Evolutionary conservation across 64 coral and sea anemone genomes (phyloP).

Genomic region (Anthopleura sola): DNA sequence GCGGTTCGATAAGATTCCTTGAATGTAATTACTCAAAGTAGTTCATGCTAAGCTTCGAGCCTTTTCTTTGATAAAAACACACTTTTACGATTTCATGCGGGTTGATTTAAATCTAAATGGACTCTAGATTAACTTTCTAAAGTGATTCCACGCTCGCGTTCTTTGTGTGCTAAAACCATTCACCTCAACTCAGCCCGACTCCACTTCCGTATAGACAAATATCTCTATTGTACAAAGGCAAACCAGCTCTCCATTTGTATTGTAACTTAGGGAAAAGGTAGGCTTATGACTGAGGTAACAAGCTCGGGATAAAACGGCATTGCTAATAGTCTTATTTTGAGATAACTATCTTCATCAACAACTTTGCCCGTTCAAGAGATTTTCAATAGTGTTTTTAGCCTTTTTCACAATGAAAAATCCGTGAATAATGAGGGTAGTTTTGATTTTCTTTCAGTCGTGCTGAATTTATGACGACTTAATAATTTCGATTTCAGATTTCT

Average conservation of each 20-base stretch:
- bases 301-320: not conserved
- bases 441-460: not conserved
- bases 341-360: constrained; percentile 8
- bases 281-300: not conserved
- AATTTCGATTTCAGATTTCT: no score
- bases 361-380: not conserved
- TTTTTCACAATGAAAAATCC: not conserved
- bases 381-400: not conserved
- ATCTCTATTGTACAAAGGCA: not conserved
- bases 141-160: not conserved
- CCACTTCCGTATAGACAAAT: not conserved
- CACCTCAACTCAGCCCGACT: not conserved
- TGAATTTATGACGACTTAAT: no score
- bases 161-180: not conserved
- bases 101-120: constrained; percentile 22
- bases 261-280: not conserved
- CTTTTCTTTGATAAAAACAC: not conserved
- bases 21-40: not conserved
- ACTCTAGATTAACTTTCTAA: constrained; percentile 10
- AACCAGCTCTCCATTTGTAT: not conserved
- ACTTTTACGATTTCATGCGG: constrained; percentile 6
- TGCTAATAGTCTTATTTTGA: not conserved
- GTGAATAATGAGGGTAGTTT: not conserved
- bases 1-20: not conserved
- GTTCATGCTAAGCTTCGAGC: constrained; percentile 14